phyloP scores from a whole-genome alignment of 2,797 vertebrate genomes.

The Pitangus sulphuratus region DNA sequence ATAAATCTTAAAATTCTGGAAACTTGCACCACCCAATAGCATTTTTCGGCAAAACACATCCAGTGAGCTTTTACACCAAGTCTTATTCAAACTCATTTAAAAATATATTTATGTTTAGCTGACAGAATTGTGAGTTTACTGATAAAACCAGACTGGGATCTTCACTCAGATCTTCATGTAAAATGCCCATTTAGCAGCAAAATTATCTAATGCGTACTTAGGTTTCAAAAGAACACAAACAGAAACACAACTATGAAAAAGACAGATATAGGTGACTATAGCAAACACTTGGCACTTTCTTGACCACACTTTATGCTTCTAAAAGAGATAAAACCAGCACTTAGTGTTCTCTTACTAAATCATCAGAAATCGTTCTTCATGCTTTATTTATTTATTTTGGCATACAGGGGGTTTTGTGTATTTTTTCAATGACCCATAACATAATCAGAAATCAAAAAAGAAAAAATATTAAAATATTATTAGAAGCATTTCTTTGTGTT shows the following conservation, averaged over 20 bases:
- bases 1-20: neutral
- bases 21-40: neutral
- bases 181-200: neutral
- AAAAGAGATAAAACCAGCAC: neutral
- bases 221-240: neutral
- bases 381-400: neutral
- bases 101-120: neutral
- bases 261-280: neutral
- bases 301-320: neutral
- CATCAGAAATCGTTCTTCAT: neutral
- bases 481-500: neutral
- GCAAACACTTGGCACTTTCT: neutral
- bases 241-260: neutral
- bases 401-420: neutral
- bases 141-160: neutral
- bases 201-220: neutral
- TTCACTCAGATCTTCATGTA: neutral
- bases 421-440: neutral
- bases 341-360: neutral
- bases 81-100: neutral
- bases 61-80: neutral
- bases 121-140: neutral
- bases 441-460: neutral
- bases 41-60: neutral
- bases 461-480: neutral